phyloP scores from a whole-genome alignment of 2,888 invertebrate genomes.

The Aspidiotus destructor region DNA sequence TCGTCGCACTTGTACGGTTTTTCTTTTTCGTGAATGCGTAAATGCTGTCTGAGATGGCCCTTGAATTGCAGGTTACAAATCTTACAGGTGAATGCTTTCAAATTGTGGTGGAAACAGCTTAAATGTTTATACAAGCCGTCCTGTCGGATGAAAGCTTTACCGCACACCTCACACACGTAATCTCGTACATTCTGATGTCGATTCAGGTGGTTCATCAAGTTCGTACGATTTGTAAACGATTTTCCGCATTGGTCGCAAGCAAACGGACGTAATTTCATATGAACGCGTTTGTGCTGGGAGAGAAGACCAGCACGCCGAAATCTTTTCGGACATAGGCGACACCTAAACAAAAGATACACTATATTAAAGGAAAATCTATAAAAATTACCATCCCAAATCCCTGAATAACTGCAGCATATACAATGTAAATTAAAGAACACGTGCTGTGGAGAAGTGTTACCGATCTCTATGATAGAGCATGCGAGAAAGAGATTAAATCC shows the following conservation, averaged over 20 bases:
- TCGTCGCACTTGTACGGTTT: constrained; percentile 68
- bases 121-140: constrained; percentile 68
- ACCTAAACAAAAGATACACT: constrained; percentile 39
- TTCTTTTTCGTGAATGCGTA: constrained; percentile 66
- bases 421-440: too few species aligned
- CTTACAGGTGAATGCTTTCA: constrained; percentile 65
- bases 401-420: too few species aligned
- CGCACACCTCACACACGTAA: constrained; percentile 69
- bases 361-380: too few species aligned
- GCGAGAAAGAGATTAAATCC: too few species aligned
- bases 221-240: constrained; percentile 57
- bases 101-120: constrained; percentile 62
- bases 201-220: constrained; percentile 46
- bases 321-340: constrained; percentile 53
- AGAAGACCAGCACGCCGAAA: constrained; percentile 67
- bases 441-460: too few species aligned
- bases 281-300: constrained; percentile 62
- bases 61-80: constrained; percentile 72
- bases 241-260: constrained; percentile 61
- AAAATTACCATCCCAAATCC: too few species aligned
- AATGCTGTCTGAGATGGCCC: constrained; percentile 70
- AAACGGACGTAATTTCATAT: constrained; percentile 62
- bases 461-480: too few species aligned
- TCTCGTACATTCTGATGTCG: constrained; percentile 65
- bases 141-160: constrained; percentile 63